Percentiles rank a stretch among this genome's conserved stretches.
phyloP scores from a whole-genome alignment of 2,797 vertebrate species.

The Catharus ustulatus region DNA sequence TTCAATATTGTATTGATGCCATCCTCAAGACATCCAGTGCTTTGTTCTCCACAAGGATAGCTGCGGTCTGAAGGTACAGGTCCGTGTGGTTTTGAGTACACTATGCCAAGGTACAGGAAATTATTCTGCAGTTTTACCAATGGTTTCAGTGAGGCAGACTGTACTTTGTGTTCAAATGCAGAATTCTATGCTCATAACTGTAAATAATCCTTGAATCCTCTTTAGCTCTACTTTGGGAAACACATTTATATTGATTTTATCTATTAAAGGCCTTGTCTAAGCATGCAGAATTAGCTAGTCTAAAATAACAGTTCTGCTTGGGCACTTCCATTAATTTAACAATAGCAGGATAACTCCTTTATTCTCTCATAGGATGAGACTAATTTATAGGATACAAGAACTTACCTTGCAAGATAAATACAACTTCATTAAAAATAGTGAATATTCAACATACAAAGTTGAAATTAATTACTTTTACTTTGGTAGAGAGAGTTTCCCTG shows the following conservation, averaged over 20 bases:
- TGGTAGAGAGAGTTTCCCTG: neutral
- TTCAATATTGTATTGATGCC: conserved; percentile 44
- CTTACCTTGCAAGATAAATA: neutral
- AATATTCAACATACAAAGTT: neutral
- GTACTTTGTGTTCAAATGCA: neutral
- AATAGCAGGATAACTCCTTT: neutral
- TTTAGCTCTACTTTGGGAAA: neutral
- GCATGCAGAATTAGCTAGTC: neutral
- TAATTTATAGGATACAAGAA: neutral
- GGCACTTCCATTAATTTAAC: neutral
- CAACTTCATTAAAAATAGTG: neutral
- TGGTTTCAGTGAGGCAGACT: neutral
- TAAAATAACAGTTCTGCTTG: neutral
- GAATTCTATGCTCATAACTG: neutral
- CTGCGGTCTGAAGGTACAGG: conserved; percentile 7
- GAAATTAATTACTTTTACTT: neutral
- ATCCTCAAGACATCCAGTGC: conserved; percentile 32
- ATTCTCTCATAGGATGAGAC: neutral
- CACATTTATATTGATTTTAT: neutral
- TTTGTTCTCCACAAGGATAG: conserved; percentile 19
- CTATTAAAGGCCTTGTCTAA: neutral
- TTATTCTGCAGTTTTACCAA: neutral
- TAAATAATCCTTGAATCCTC: neutral
- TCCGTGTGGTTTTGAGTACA: neutral
- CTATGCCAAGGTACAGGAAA: neutral